phyloP scores from a whole-genome alignment of 2,113 vertebrate species.

The Probosciger aterrimus region DNA sequence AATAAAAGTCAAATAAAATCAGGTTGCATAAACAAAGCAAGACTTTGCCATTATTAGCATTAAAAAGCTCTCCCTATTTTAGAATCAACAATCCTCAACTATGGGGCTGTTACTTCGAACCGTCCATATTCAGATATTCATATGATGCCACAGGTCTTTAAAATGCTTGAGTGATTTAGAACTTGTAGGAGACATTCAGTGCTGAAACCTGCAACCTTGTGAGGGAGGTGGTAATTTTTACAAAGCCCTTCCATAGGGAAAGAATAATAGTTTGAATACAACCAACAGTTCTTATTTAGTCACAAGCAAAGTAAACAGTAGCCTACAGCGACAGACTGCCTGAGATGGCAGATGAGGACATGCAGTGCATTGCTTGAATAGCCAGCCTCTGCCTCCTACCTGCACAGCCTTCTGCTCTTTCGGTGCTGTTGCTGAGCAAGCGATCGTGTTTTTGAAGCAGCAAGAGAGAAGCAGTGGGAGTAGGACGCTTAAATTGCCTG shows the following conservation, averaged over 20 bases:
- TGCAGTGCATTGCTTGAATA: background rate
- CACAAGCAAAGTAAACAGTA: background rate
- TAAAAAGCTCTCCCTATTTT: background rate
- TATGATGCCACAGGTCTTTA: background rate
- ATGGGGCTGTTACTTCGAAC: background rate
- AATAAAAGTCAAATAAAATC: background rate
- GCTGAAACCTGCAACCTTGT: background rate
- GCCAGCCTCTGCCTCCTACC: constrained; percentile 33
- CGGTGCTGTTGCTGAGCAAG: background rate
- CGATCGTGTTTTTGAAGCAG: background rate
- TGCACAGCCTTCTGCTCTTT: constrained; percentile 46
- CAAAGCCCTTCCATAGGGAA: background rate
- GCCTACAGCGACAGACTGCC: background rate
- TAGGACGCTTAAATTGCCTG: background rate
- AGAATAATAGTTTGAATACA: background rate
- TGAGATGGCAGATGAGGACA: constrained; percentile 44
- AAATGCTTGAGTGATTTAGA: background rate
- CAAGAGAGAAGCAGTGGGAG: constrained; percentile 6
- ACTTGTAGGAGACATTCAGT: background rate
- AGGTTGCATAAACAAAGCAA: background rate
- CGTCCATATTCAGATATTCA: rapidly evolving
- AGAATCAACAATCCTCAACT: background rate
- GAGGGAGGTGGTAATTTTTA: background rate
- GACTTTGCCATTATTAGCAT: background rate
- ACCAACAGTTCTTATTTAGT: background rate